Base-by-base conservation (phyloP, 1,140 invertebrate genomes). In the Nephotettix cincticeps region DNA sequence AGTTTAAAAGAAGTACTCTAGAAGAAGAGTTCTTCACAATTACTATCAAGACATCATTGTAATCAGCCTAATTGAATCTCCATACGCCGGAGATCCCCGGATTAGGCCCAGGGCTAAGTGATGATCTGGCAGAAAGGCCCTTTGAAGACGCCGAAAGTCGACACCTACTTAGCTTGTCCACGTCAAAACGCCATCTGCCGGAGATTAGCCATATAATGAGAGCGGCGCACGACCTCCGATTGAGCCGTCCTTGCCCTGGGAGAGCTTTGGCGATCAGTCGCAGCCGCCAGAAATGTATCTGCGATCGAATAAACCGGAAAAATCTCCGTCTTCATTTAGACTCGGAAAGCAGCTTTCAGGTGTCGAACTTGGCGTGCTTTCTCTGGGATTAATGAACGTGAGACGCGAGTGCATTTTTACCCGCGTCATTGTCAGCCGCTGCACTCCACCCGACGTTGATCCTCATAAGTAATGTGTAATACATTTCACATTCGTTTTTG, bases 121-220 rank as follows among this genome's bases (percentile, higher is more conserved):
- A 51, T 4, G 36, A 40, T 6, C 47, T 25, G 27, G 56, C 56
- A 29, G 56, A 25, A 27, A 23, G n/a, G 21, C 21, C 56, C 56
- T 23, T 61, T 61, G 13, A 23, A 61, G 13, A 21, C 27, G 56
- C 56, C 56, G 56, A 61, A 61, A 61, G 56, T 61, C 56, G 56
- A 61, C 56, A 61, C 56, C 56, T 61, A 61, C 56, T 61, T 61
- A 61, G 56, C 56, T 29, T 27, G 56, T 61, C 56, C 27, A n/a
- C 23, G 56, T 61, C 56, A 61, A 61, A 61, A 61, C 56, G 56
- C 56, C 56, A 61, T 11, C 56, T 14, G 4, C 56, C 9, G 13
- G 56, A 6, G 56, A 61, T 61, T 61, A 61, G 56, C 56, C 25
- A 29, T 23, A 61, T 61, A 61, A 61, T 61, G 56, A 61, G 21